Conservation (phyloP, 2,888 invertebrate species). For the Leptopilina myrica region DNA sequence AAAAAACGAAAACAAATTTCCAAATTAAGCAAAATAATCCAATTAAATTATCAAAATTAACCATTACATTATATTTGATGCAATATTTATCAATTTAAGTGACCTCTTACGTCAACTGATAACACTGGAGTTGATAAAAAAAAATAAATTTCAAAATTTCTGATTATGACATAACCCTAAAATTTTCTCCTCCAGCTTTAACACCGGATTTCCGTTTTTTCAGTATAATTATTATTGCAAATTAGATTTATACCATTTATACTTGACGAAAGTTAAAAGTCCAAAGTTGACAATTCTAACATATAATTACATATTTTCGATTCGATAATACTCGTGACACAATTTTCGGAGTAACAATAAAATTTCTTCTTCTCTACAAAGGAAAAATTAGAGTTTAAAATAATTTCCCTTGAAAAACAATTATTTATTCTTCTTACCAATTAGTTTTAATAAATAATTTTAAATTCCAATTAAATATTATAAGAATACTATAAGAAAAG, state of each 20-base stretch:
- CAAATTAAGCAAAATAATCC: neutral
- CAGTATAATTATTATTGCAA: neutral
- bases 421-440: no score
- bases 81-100: neutral
- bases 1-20: constrained; percentile 26
- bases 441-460: no score
- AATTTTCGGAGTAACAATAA: neutral
- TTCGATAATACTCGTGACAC: neutral
- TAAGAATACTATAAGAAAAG: no score
- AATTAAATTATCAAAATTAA: neutral
- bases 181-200: neutral
- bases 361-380: neutral
- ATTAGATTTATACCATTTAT: neutral
- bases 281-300: neutral
- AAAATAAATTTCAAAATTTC: neutral
- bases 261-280: neutral
- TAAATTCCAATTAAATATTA: no score
- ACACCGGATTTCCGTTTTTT: constrained; percentile 25
- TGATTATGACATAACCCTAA: constrained; percentile 18
- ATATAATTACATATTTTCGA: neutral
- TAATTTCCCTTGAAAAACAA: no score
- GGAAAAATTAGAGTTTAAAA: no score
- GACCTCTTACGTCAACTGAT: neutral
- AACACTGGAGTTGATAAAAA: neutral
- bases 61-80: neutral